phyloP scores from a whole-genome alignment of 2,113 vertebrate species.

The Lamprotornis superbus region DNA sequence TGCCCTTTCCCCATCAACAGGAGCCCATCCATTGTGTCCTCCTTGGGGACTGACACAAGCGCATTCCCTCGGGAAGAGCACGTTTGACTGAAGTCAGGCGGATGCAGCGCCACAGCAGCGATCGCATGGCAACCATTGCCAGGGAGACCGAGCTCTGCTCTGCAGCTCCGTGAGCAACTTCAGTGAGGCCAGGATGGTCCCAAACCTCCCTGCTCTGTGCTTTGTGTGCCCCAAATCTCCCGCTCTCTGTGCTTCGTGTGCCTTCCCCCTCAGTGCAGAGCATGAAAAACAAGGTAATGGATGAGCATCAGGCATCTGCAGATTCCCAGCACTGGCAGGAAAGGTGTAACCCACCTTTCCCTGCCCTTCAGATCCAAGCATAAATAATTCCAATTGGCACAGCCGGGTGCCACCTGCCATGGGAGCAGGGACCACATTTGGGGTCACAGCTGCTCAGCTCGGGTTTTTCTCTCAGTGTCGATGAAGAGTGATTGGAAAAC shows the following conservation, averaged over 20 bases:
- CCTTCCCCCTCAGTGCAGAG: background rate
- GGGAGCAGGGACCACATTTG: background rate
- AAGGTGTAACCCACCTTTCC: background rate
- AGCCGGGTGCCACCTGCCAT: background rate
- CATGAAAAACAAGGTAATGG: background rate
- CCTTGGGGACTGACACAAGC: background rate
- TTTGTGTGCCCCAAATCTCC: background rate
- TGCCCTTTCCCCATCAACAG: fast-evolving
- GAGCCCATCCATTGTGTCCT: background rate
- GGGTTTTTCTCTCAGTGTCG: background rate
- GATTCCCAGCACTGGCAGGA: background rate
- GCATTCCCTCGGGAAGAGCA: background rate
- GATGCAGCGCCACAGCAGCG: background rate
- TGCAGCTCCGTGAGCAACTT: background rate
- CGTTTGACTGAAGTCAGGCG: background rate
- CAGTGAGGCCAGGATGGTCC: background rate
- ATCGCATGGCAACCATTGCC: slow-evolving; percentile 49
- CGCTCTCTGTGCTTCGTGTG: fast-evolving
- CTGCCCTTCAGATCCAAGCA: background rate
- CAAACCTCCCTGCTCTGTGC: background rate
- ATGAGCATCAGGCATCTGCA: fast-evolving
- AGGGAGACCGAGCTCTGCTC: slow-evolving; percentile 33
- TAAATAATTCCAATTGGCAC: fast-evolving
- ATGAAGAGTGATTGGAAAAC: background rate
- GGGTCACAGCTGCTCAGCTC: background rate